phyloP scores from a whole-genome alignment of 2,888 invertebrate species.

The Deilephila elpenor region DNA sequence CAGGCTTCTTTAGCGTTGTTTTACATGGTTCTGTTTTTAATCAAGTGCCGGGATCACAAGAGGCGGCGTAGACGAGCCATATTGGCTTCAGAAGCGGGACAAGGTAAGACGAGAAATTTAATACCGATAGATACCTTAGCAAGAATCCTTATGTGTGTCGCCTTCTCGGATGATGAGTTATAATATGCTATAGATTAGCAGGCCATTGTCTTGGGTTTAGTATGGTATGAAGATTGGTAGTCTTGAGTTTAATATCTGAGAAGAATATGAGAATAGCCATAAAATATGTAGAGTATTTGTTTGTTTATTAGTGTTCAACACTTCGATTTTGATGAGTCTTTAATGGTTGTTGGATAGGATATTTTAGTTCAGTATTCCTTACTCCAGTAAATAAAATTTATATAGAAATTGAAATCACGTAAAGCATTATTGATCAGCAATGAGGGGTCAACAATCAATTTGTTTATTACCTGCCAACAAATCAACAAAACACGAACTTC shows the following conservation, averaged over 20 bases:
- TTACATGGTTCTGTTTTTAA: conserved; percentile 30
- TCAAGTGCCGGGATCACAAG: conserved; percentile 26
- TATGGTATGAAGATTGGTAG: background rate
- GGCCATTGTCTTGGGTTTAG: background rate
- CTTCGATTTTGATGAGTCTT: too few species aligned
- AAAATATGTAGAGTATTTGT: too few species aligned
- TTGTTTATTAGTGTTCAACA: too few species aligned
- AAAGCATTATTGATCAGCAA: background rate
- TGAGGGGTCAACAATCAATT: background rate
- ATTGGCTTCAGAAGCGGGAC: conserved; percentile 17
- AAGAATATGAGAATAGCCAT: too few species aligned
- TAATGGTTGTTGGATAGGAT: too few species aligned
- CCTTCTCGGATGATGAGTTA: conserved; percentile 4
- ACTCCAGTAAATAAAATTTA: background rate
- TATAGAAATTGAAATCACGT: background rate
- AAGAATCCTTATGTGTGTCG: conserved; percentile 24
- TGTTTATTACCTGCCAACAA: background rate
- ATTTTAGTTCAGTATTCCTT: too few species aligned
- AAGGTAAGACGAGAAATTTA: conserved; percentile 23
- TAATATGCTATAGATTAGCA: background rate
- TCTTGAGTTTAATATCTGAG: background rate
- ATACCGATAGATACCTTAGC: conserved; percentile 23
- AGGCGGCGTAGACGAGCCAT: conserved; percentile 11
- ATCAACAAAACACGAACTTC: background rate
- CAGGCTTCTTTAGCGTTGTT: conserved; percentile 2